Base-by-base conservation (phyloP, 2,888 invertebrate species). In the Folsomia manolachei region DNA sequence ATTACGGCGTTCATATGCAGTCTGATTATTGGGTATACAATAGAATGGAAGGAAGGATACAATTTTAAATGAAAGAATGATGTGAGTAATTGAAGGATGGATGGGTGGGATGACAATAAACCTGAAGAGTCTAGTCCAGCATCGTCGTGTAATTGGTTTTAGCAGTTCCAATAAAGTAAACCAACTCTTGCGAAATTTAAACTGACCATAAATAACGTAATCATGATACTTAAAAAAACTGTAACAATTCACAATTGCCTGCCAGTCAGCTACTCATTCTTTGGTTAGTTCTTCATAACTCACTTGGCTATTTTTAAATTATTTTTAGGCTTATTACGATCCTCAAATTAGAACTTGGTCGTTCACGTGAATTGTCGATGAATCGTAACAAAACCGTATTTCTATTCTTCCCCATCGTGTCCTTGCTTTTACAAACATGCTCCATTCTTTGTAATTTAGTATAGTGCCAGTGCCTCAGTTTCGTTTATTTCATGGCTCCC, bases 101-200 rank as follows among this genome's bases (percentile, higher is more conserved):
- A 56, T 14, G 56, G 56, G n/a, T 56, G 21, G 19, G 4, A 23
- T 52, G 51, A 66, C 65, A 66, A 66, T 66, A 52, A 66, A 66
- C 65, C 65, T 66, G 65, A 63, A 63, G 63, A 64, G 27, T 64
- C 27, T 19, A 64, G 64, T 27, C 27, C n/a, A 21, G 23, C n/a
- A 9, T 24, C 4, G 24, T 9, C 18, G 52, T 21, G 21, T 66
- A 66, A 66, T 66, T 66, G 65, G 65, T 66, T 52, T 66, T 66
- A 63, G n/a, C n/a, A n/a, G 26, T 23, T 64, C 52, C 23, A 56
- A 56, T 56, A 56, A n/a, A n/a, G n/a, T n/a, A n/a, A n/a, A n/a
- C n/a, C n/a, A n/a, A 52, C 64, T 39, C 27, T 66, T 66, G 52
- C 65, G 23, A 39, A 66, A 66, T 52, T 39, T 56, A 56, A 19